A percentile compares a stretch with the other conserved stretches of the same genome.
phyloP scores from a whole-genome alignment of 2,888 invertebrate species.

The Syrista parreyssii region DNA sequence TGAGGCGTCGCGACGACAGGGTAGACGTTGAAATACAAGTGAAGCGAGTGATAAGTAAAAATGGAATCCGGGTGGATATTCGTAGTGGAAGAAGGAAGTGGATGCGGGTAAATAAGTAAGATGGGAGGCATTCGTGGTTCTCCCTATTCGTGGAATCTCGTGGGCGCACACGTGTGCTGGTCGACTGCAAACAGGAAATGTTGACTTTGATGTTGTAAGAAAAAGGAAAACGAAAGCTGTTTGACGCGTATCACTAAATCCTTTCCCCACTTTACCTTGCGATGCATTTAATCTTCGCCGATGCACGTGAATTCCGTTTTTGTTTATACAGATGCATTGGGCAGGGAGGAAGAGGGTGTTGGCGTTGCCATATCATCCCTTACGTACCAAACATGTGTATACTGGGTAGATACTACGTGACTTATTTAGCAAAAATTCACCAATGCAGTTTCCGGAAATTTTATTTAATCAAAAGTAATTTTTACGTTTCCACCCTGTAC shows the following conservation, averaged over 20 bases:
- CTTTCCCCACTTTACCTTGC: not conserved
- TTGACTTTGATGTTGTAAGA: conserved; percentile 3
- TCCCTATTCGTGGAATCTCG: not conserved
- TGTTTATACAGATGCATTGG: conserved; percentile 5
- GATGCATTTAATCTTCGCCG: conserved; percentile 9
- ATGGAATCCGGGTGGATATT: too few relatives aligned
- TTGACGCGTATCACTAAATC: conserved; percentile 2
- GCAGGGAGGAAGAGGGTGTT: not conserved
- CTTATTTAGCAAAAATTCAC: too few relatives aligned
- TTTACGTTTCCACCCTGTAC: too few relatives aligned
- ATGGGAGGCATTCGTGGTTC: not conserved
- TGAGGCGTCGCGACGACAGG: too few relatives aligned
- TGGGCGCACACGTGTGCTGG: not conserved
- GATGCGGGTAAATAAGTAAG: not conserved
- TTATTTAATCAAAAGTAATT: too few relatives aligned
- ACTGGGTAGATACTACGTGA: too few relatives aligned
- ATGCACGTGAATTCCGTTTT: conserved; percentile 1
- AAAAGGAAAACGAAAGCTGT: too few relatives aligned
- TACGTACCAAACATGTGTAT: too few relatives aligned
- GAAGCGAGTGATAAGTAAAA: too few relatives aligned
- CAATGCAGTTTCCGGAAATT: too few relatives aligned
- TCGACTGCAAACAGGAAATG: not conserved
- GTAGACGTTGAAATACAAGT: too few relatives aligned
- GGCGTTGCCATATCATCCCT: too few relatives aligned
- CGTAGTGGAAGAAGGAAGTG: not conserved